Evolutionary conservation across 2,113 vertebrate species (phyloP).

Genomic region (Tursiops truncatus): DNA sequence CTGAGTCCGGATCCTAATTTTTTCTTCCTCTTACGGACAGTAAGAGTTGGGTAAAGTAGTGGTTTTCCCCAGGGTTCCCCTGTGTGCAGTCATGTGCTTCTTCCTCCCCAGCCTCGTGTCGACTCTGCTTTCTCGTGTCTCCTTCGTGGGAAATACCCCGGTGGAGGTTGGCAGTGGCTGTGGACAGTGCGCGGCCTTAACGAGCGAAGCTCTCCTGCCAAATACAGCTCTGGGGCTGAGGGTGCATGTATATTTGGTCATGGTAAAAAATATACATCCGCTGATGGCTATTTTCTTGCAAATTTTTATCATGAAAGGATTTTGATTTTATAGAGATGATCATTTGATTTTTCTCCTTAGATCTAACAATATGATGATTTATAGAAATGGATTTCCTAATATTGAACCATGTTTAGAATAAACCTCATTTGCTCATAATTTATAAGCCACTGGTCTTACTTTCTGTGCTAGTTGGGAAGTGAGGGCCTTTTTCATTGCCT

Average conservation of each 20-base stretch:
- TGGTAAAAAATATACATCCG: background rate
- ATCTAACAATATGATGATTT: background rate
- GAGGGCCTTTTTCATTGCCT: background rate
- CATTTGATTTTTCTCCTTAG: background rate
- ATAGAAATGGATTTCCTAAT: background rate
- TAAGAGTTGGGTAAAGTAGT: background rate
- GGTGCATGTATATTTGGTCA: accelerated
- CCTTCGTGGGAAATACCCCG: accelerated
- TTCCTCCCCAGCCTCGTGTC: background rate
- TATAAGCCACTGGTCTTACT: background rate
- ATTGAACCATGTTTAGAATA: background rate
- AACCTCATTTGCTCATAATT: background rate
- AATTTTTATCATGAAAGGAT: background rate
- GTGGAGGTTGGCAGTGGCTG: background rate
- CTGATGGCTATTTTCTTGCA: background rate
- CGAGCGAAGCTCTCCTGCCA: accelerated
- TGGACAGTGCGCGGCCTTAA: background rate
- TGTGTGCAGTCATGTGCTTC: accelerated
- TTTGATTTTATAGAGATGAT: background rate
- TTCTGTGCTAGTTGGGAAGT: background rate
- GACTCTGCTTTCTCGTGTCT: accelerated
- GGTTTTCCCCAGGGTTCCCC: background rate
- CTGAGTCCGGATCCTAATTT: background rate
- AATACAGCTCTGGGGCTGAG: too few relatives aligned
- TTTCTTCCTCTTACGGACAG: background rate